These are phyloP conservation scores for Philopotamus ludificatus DNA, from an alignment of 1,140 invertebrate species.

Conservation along the genomic window DNA sequence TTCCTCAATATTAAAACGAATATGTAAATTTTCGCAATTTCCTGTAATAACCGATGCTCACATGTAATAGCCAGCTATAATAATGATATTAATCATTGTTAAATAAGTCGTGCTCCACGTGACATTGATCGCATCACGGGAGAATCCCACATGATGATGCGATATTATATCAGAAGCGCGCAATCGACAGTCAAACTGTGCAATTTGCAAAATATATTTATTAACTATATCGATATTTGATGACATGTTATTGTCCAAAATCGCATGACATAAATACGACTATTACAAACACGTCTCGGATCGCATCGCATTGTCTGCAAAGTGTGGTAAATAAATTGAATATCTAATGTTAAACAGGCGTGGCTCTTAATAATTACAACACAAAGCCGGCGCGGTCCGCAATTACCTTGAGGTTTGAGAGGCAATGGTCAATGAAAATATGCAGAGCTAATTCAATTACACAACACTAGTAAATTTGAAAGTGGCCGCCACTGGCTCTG, in stretches of 20 bases:
- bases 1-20: too few species aligned
- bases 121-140: not conserved
- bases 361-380: too few species aligned
- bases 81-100: too few species aligned
- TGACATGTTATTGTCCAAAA: too few species aligned
- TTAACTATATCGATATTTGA: too few species aligned
- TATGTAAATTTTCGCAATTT: too few species aligned
- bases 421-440: not conserved
- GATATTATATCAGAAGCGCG: too few species aligned
- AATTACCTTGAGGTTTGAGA: not conserved
- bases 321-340: not conserved
- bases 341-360: not conserved
- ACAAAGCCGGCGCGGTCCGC: too few species aligned
- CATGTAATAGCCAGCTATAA: too few species aligned
- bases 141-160: conserved; percentile 3
- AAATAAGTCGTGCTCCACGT: not conserved
- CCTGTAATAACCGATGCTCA: too few species aligned
- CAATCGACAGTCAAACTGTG: too few species aligned
- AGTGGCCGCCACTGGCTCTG: not conserved
- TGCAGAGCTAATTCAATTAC: not conserved
- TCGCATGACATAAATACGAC: not conserved
- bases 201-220: too few species aligned
- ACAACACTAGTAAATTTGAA: conserved; percentile 4
- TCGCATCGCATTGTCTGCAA: not conserved
- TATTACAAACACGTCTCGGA: not conserved